These are phyloP conservation scores for Trinectes maculatus DNA, from an alignment of 2,113 vertebrate genomes.

Conservation along the genomic window DNA sequence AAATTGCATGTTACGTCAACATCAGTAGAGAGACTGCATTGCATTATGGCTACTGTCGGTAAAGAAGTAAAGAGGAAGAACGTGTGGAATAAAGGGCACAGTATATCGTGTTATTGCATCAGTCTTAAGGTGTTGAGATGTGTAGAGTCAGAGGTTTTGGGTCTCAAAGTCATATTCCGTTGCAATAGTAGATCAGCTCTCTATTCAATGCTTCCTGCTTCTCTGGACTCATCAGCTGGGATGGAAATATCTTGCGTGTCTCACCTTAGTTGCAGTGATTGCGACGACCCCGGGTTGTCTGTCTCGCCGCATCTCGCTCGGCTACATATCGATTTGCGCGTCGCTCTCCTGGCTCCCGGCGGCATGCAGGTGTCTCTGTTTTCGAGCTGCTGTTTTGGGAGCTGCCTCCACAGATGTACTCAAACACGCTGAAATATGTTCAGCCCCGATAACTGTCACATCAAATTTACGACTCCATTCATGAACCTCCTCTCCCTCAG, in stretches of 20 bases:
- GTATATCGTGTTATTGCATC: neutral
- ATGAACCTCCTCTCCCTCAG: constrained; percentile 5
- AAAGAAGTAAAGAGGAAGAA: too few relatives aligned
- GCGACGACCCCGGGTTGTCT: too few relatives aligned
- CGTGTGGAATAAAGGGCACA: neutral
- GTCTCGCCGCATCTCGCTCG: constrained; percentile 13
- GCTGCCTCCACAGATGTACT: constrained; percentile 4
- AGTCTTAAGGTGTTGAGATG: too few relatives aligned
- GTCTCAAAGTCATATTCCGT: constrained; percentile 32
- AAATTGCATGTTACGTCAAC: too few relatives aligned
- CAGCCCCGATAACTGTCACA: constrained; percentile 7
- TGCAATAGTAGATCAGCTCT: constrained; percentile 18
- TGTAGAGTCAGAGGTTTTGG: neutral
- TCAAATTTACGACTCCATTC: constrained; percentile 31
- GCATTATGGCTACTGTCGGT: too few relatives aligned
- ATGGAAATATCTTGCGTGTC: constrained; percentile 7
- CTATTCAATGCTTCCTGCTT: constrained; percentile 9
- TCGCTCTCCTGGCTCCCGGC: constrained; percentile 19
- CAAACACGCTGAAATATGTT: constrained; percentile 30
- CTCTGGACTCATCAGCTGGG: constrained; percentile 9
- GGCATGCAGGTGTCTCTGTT: neutral
- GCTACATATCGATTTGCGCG: constrained; percentile 29
- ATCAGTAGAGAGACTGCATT: too few relatives aligned
- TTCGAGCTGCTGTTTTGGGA: neutral
- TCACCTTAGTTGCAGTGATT: neutral